phyloP scores from a whole-genome alignment of 2,797 vertebrate species.

The Mormyrus hasselquistii region DNA sequence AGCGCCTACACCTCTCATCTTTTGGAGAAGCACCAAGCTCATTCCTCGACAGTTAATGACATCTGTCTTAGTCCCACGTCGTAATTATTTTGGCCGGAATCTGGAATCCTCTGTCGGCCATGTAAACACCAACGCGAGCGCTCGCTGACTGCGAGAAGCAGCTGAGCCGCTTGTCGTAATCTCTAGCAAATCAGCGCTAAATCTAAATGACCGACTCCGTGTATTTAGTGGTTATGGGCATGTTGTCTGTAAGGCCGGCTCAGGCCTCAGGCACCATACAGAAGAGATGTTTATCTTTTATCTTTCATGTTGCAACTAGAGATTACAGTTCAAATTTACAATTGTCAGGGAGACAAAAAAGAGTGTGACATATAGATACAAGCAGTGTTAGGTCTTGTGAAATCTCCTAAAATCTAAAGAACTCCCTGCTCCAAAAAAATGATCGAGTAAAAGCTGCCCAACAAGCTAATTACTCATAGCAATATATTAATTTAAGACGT shows the following conservation, averaged over 20 bases:
- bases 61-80: neutral
- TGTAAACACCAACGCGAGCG: neutral
- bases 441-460: neutral
- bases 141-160: neutral
- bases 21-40: neutral
- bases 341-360: slow-evolving; percentile 69
- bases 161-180: neutral
- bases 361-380: slow-evolving; percentile 47
- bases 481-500: neutral
- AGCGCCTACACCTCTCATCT: neutral
- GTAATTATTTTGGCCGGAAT: neutral
- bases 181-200: neutral
- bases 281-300: slow-evolving; percentile 74
- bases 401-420: slow-evolving; percentile 40
- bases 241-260: slow-evolving; percentile 56
- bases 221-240: slow-evolving; percentile 51
- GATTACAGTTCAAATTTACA: slow-evolving; percentile 74
- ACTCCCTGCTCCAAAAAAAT: slow-evolving; percentile 30
- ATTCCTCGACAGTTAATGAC: neutral
- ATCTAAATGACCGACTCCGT: slow-evolving; percentile 16
- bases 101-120: neutral
- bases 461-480: neutral
- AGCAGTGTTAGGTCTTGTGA: slow-evolving; percentile 51
- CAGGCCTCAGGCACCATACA: slow-evolving; percentile 59
- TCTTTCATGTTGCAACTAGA: slow-evolving; percentile 69